These are phyloP conservation scores for Sinelater perroti DNA, from an alignment of 2,888 invertebrate genomes.

Conservation along the genomic window DNA sequence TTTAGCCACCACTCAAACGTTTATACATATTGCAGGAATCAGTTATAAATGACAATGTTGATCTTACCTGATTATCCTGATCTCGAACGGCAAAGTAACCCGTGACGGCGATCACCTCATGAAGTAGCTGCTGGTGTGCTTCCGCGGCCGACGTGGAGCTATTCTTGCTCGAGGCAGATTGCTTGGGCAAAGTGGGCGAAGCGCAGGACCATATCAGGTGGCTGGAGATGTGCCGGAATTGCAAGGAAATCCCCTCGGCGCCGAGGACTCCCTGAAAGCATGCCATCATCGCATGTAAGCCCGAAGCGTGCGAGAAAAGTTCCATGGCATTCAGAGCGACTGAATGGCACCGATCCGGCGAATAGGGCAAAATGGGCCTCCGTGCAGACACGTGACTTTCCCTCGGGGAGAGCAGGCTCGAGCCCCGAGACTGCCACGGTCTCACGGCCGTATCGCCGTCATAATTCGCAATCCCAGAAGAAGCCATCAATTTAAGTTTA, in stretches of 20 bases:
- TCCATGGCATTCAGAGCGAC: no score
- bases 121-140: conserved; percentile 71
- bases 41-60: not conserved
- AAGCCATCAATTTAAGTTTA: not conserved
- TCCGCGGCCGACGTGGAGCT: conserved; percentile 62
- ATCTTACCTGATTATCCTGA: conserved; percentile 75
- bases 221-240: conserved; percentile 86
- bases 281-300: conserved; percentile 27
- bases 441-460: conserved; percentile 14
- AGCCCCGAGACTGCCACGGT: conserved; percentile 19
- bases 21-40: no score
- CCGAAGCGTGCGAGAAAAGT: conserved; percentile 33
- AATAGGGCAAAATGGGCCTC: conserved; percentile 29
- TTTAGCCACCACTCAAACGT: no score
- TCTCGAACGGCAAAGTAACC: conserved; percentile 87
- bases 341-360: conserved; percentile 20
- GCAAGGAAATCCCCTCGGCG: conserved; percentile 84
- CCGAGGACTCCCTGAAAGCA: conserved; percentile 73
- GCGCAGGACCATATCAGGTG: conserved; percentile 77
- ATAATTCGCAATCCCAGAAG: conserved; percentile 2
- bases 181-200: conserved; percentile 53
- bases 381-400: conserved; percentile 32
- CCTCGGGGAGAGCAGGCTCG: conserved; percentile 25
- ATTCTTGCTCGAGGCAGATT: conserved; percentile 63
- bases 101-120: conserved; percentile 81